Evolutionary conservation across 64 coral and sea anemone genomes (phyloP).

Genomic region (Pocillopora verrucosa): DNA sequence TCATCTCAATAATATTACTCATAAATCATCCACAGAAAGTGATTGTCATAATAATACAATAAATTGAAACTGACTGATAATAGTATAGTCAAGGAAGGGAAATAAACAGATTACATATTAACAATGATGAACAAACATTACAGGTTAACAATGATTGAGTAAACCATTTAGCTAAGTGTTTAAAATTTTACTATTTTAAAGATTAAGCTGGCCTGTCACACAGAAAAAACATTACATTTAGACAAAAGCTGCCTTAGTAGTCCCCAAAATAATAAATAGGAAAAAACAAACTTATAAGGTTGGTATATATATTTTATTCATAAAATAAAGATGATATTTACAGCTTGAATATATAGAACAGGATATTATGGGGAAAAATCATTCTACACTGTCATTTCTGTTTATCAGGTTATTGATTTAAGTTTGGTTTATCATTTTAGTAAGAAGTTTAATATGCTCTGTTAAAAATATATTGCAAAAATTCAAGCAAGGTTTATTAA

Average conservation of each 20-base stretch:
- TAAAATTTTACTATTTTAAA: slow-evolving; percentile 1
- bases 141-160: not conserved
- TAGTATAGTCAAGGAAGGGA: not conserved
- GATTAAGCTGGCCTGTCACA: slow-evolving; percentile 34
- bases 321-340: slow-evolving; percentile 47
- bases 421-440: not conserved
- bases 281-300: slow-evolving; percentile 10
- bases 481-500: no score
- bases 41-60: not conserved
- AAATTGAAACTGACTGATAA: not conserved
- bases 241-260: not conserved
- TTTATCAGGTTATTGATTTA: slow-evolving; percentile 7
- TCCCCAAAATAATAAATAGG: not conserved
- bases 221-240: slow-evolving; percentile 5
- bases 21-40: no score
- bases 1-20: no score
- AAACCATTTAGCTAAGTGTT: not conserved
- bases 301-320: slow-evolving; percentile 19
- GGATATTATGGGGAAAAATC: no score
- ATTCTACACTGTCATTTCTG: not conserved
- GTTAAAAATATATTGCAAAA: not conserved
- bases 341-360: slow-evolving; percentile 21
- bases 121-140: not conserved
- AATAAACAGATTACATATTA: not conserved
- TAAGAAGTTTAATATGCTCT: not conserved